Conservation (phyloP, 2,797 vertebrate genomes). For the Spizella passerina region DNA sequence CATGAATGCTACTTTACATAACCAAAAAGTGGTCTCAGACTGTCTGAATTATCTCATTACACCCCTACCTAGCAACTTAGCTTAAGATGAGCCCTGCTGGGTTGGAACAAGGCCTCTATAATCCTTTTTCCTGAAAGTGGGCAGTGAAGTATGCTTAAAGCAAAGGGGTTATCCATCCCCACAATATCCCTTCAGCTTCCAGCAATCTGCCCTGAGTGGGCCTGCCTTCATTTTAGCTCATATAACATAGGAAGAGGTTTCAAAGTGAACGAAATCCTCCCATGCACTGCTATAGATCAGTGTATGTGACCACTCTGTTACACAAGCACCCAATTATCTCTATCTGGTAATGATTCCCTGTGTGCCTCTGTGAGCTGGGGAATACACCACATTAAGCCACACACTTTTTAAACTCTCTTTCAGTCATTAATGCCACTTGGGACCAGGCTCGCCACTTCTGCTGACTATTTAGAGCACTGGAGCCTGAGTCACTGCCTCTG, state of each 20-base stretch:
- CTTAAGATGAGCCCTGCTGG: background rate
- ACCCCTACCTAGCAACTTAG: background rate
- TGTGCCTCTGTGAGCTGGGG: background rate
- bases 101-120: background rate
- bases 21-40: background rate
- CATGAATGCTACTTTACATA: background rate
- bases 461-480: constrained; percentile 1
- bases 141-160: background rate
- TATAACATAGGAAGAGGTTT: background rate
- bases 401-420: constrained; percentile 33
- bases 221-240: background rate
- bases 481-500: constrained; percentile 27
- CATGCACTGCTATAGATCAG: background rate
- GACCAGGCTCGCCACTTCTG: constrained; percentile 32
- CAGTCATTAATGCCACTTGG: constrained; percentile 32
- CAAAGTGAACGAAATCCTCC: background rate
- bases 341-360: background rate
- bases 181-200: background rate
- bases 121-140: background rate
- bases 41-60: background rate
- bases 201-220: background rate
- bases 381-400: constrained; percentile 23
- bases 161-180: background rate
- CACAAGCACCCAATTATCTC: background rate
- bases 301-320: background rate